Base-by-base conservation (phyloP, 2,888 invertebrate genomes). In the Trypoxylon attenuatum region DNA sequence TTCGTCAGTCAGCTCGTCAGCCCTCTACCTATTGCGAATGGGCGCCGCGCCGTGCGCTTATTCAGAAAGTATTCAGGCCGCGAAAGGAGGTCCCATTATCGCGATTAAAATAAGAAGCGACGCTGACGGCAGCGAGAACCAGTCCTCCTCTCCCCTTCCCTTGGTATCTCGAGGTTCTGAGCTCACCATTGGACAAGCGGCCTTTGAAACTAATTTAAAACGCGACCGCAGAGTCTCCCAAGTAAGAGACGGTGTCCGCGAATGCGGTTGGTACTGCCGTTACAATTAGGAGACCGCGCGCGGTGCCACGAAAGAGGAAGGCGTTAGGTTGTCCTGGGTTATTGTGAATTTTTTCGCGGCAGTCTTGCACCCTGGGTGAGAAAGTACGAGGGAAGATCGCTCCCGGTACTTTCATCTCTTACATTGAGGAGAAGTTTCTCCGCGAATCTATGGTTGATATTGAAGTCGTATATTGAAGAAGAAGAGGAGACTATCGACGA, bases 61-160 rank as follows among this genome's bases (percentile, higher is more conserved):
- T 42, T 42, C 38, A 19, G 43, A 39, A 45, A 25, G 53, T 57
- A 57, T 51, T 57, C 60, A 42, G 43, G 45, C 1, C 22, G 51
- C 38, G 39, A 2, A n/a, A n/a, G 27, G 33, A 18, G 41, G 43
- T 57, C 58, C 73, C 61, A 72, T 75, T 72, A 75, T 60, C 54
- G 41, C 66, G 72, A 75, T 71, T 75, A 76, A 76, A 73, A 68
- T 73, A 73, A 71, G 70, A 65, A 69, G 38, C 50, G 71, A 64
- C 55, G 46, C 59, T 29, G 63, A 50, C 55, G 33, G 50, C 19
- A 23, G 47, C 38, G 42, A 13, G 33, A 4, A 46, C 39, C 16
- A 39, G 38, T 56, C 45, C 47, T 42, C 41, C 22, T 43, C 33
- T 1, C n/a, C 13, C n/a, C 33, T 8, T 33, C 33, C n/a, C n/a